Evolutionary conservation across 2,113 vertebrate genomes (phyloP).

Genomic region (Muntiacus muntjak): DNA sequence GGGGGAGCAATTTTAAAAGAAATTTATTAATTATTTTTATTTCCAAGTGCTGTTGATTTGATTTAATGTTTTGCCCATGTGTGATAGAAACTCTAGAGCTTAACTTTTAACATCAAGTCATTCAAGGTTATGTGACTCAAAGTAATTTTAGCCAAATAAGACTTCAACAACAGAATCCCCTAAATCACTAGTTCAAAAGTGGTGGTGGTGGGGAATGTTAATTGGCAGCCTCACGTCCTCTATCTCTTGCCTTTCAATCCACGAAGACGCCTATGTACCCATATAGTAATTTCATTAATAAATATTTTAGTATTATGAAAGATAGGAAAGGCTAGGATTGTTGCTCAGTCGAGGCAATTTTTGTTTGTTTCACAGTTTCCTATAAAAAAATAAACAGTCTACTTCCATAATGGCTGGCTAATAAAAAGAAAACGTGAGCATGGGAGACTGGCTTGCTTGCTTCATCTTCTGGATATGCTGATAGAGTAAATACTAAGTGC

Average conservation of each 20-base stretch:
- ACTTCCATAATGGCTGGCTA: not conserved
- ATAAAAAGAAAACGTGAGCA: conserved; percentile 4
- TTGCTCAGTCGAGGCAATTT: conserved; percentile 18
- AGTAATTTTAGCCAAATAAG: conserved; percentile 43
- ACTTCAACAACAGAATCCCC: not conserved
- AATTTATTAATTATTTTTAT: conserved; percentile 13
- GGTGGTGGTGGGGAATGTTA: not conserved
- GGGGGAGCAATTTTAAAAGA: not conserved
- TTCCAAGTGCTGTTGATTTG: conserved; percentile 33
- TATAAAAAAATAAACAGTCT: conserved; percentile 39
- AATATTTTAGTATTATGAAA: not conserved
- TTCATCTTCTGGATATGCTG: not conserved
- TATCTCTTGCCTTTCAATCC: not conserved
- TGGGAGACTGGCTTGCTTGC: not conserved
- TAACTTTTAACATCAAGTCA: conserved; percentile 44
- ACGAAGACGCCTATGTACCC: not conserved
- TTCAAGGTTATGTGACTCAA: not conserved
- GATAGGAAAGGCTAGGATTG: not conserved
- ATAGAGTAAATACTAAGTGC: not conserved
- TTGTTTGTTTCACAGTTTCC: conserved; percentile 47
- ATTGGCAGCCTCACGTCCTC: not conserved
- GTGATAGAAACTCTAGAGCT: conserved; percentile 5
- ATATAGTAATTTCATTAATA: not conserved
- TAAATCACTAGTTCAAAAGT: not conserved
- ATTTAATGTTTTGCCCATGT: conserved; percentile 33